These are phyloP conservation scores for Rhizoglyphus robini DNA, from an alignment of 1,140 invertebrate genomes.

Conservation along the genomic window DNA sequence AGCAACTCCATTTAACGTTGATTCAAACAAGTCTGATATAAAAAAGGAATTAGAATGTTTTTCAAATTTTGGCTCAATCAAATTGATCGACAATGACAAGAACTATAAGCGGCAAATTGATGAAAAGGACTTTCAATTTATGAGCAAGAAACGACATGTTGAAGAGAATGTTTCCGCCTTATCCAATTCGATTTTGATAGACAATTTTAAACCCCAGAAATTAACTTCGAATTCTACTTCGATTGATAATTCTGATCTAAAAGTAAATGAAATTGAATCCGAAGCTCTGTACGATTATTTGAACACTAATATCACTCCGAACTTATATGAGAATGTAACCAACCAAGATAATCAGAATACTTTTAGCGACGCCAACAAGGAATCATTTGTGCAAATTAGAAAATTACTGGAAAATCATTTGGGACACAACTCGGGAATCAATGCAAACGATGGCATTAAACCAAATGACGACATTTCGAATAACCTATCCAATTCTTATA, in stretches of 20 bases:
- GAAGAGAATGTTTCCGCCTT: neutral
- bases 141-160: neutral
- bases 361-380: conserved; percentile 10
- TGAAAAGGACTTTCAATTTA: neutral
- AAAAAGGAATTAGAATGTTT: neutral
- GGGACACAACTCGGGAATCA: neutral
- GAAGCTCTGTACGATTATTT: conserved; percentile 58
- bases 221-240: neutral
- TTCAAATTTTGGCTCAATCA: neutral
- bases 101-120: conserved; percentile 6
- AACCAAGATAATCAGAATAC: conserved; percentile 27
- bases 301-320: conserved; percentile 39
- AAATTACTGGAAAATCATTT: conserved; percentile 2
- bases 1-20: neutral
- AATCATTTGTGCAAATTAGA: neutral
- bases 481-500: too few species aligned
- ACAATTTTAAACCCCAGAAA: neutral
- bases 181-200: neutral
- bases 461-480: too few species aligned
- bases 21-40: neutral
- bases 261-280: conserved; percentile 50
- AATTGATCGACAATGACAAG: neutral
- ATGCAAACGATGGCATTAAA: neutral
- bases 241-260: conserved; percentile 23
- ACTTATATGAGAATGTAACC: conserved; percentile 60